Conservation (phyloP, 2,888 invertebrate species). For the Lysandra coridon region DNA sequence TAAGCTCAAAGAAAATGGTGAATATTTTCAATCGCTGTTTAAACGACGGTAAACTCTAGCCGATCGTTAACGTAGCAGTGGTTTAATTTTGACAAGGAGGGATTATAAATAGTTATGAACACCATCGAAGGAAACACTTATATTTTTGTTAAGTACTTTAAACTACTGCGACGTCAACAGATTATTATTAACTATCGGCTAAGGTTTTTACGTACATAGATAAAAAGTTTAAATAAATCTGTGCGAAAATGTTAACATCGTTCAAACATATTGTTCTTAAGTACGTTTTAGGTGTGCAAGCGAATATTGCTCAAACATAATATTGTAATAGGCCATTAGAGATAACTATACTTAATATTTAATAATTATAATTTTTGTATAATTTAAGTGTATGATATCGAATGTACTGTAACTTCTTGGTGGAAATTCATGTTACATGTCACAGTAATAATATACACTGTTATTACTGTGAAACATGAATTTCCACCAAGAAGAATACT, state of each 20-base stretch:
- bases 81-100: conserved; percentile 37
- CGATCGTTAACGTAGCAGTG: conserved; percentile 37
- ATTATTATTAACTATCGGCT: conserved; percentile 12
- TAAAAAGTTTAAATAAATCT: conserved; percentile 20
- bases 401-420: no score
- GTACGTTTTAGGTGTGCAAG: conserved; percentile 19
- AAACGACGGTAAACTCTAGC: background rate
- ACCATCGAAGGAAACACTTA: conserved; percentile 36
- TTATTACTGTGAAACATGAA: no score
- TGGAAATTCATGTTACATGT: no score
- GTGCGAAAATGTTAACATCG: conserved; percentile 22
- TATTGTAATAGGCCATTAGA: no score
- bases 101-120: conserved; percentile 42
- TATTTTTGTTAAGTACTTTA: conserved; percentile 34
- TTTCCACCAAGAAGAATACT: no score
- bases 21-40: background rate
- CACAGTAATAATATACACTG: no score
- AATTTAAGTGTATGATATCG: no score
- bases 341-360: background rate
- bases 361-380: background rate
- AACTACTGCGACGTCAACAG: conserved; percentile 41
- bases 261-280: conserved; percentile 10
- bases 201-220: background rate
- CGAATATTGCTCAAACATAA: background rate
- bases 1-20: background rate